Evolutionary conservation across 2,888 invertebrate genomes (phyloP).

Genomic region (Sclerodermus sp.): DNA sequence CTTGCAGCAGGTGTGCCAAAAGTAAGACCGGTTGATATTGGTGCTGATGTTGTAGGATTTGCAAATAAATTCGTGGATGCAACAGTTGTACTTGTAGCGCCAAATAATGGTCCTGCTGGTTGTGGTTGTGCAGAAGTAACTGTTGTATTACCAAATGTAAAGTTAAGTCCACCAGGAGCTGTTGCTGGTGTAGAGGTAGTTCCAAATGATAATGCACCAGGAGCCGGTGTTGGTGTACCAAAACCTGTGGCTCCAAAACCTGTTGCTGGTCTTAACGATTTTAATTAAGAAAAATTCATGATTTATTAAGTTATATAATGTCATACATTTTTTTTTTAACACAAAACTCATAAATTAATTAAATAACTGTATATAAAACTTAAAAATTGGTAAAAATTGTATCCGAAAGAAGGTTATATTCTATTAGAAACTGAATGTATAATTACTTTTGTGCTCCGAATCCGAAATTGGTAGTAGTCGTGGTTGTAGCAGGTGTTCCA

Average conservation of each 20-base stretch:
- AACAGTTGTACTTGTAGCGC: constrained; percentile 22
- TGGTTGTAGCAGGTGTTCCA: constrained; percentile 39
- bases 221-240: constrained; percentile 28
- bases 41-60: constrained; percentile 37
- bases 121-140: constrained; percentile 29
- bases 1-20: constrained; percentile 47
- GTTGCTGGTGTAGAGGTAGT: constrained; percentile 26
- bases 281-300: constrained; percentile 10
- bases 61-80: constrained; percentile 32
- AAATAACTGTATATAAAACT: background rate
- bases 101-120: constrained; percentile 33
- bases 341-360: background rate
- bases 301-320: constrained; percentile 1
- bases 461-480: constrained; percentile 33
- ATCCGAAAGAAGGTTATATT: background rate
- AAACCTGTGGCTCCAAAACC: constrained; percentile 34
- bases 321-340: background rate
- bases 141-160: constrained; percentile 36
- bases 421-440: background rate
- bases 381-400: background rate
- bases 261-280: constrained; percentile 33
- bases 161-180: constrained; percentile 34
- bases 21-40: constrained; percentile 37
- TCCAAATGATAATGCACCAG: constrained; percentile 39
- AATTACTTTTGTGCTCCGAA: constrained; percentile 45